Conservation (phyloP, 2,797 vertebrate species). For the Austrolebias charrua region DNA sequence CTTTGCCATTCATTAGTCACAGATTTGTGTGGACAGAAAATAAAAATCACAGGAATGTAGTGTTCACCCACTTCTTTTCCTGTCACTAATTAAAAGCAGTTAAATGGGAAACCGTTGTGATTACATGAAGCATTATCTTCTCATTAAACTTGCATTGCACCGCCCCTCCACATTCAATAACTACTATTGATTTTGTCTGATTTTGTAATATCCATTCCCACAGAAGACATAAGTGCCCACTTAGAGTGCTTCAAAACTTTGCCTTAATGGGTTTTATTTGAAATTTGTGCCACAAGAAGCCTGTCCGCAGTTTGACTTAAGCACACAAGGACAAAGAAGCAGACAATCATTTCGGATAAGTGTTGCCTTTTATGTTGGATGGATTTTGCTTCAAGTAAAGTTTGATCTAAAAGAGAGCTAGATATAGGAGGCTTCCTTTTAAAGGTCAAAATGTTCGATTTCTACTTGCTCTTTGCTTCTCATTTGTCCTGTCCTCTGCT, state of each 20-base stretch:
- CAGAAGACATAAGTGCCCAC: slow-evolving; percentile 41
- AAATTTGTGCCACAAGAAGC: slow-evolving; percentile 32
- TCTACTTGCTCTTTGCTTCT: slow-evolving; percentile 14
- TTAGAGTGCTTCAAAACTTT: slow-evolving; percentile 49
- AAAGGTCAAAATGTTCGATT: slow-evolving; percentile 46
- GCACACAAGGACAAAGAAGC: slow-evolving; percentile 43
- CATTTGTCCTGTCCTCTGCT: slow-evolving; percentile 3
- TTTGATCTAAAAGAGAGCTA: slow-evolving; percentile 31
- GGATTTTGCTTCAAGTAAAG: slow-evolving; percentile 45
- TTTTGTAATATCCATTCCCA: slow-evolving; percentile 34
- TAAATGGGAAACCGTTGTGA: slow-evolving; percentile 3
- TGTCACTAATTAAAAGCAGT: background rate
- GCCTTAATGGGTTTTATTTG: slow-evolving; percentile 54
- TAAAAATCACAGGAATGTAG: background rate
- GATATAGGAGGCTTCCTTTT: slow-evolving; percentile 13
- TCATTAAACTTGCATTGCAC: slow-evolving; percentile 34
- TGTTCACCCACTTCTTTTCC: background rate
- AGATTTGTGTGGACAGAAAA: background rate
- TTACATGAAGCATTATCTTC: slow-evolving; percentile 10
- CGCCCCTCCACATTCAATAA: slow-evolving; percentile 28
- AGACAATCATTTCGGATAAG: slow-evolving; percentile 35
- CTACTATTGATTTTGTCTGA: slow-evolving; percentile 53
- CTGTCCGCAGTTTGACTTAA: slow-evolving; percentile 27
- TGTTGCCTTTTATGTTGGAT: slow-evolving; percentile 46
- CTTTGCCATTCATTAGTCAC: slow-evolving; percentile 11